Evolutionary conservation across 2,113 vertebrate genomes (phyloP).

Genomic region (Seriola aureovittata): DNA sequence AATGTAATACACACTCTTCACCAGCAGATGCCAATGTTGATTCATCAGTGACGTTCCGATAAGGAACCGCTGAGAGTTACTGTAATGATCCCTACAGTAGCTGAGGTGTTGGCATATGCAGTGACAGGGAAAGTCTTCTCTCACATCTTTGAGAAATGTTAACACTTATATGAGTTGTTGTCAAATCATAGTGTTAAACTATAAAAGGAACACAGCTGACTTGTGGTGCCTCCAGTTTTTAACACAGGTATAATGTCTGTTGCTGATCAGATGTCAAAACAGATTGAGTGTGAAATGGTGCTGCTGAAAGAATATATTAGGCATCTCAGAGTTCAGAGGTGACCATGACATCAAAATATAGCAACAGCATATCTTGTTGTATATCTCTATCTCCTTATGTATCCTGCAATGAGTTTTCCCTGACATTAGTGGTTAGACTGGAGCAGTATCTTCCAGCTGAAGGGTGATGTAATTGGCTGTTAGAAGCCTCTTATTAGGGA

Average conservation of each 20-base stretch:
- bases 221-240: neutral
- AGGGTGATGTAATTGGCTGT: conserved; percentile 65
- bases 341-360: neutral
- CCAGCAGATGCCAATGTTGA: conserved; percentile 68
- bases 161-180: neutral
- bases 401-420: conserved; percentile 31
- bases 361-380: conserved; percentile 3
- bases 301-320: neutral
- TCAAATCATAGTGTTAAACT: neutral
- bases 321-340: neutral
- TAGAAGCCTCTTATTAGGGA: conserved; percentile 64
- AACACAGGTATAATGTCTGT: neutral
- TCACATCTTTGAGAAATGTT: neutral
- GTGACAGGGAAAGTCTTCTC: neutral
- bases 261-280: neutral
- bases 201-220: neutral
- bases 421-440: conserved; percentile 41
- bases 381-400: neutral
- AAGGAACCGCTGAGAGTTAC: neutral
- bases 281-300: neutral
- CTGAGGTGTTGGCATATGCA: neutral
- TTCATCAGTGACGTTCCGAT: neutral
- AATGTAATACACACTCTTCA: conserved; percentile 38
- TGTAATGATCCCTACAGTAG: neutral
- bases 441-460: conserved; percentile 41